Base-by-base conservation (phyloP, 2,888 invertebrate species). In the Pristionchus mayeri region DNA sequence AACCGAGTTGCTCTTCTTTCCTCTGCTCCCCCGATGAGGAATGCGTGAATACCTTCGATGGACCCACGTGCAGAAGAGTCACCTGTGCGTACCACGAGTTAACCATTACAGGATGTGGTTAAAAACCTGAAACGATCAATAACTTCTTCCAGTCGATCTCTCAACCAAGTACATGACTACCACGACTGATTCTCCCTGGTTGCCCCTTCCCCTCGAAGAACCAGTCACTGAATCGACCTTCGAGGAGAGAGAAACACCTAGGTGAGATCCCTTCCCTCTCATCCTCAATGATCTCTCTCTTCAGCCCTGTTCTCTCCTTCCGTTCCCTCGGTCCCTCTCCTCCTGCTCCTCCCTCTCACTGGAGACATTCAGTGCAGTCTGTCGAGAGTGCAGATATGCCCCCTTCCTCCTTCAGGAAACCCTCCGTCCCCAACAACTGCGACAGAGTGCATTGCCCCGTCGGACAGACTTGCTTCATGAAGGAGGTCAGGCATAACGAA, bases 1-100 rank as follows among this genome's bases (percentile, higher is more conserved):
- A 67, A 9, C 40, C 67, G 18, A 71, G 40, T 44, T 71, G 71
- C 16, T n/a, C 71, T 6, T 71, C 71, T 44, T 9, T 71, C 40
- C 11, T n/a, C 3, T 71, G 71, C 24, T 9, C 71, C 16, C 71
- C 71, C 21, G 71, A 44, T 71, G 71, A 71, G 11, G 40, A 71
- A 30, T 71, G 71, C 40, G 71, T 71, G 71, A 71, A 71, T 44
- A 24, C 71, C 40, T 71, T 71, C 71, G 71, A 71, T 71, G 71
- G 71, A 24, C 71, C 71, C 11, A 71, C 71, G 11, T 71, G 71
- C 44, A 71, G 71, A 71, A 71, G 71, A 71, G 71, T 71, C 71
- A 44, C 40, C 24, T 71, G 71, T 71, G 13, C 6, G 71, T 71
- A 37, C 30, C 60, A 27, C 9, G 1, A n/a, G 11, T 3, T 0